Base-by-base conservation (phyloP, 2,888 invertebrate genomes). In the Calliphora vomitoria region DNA sequence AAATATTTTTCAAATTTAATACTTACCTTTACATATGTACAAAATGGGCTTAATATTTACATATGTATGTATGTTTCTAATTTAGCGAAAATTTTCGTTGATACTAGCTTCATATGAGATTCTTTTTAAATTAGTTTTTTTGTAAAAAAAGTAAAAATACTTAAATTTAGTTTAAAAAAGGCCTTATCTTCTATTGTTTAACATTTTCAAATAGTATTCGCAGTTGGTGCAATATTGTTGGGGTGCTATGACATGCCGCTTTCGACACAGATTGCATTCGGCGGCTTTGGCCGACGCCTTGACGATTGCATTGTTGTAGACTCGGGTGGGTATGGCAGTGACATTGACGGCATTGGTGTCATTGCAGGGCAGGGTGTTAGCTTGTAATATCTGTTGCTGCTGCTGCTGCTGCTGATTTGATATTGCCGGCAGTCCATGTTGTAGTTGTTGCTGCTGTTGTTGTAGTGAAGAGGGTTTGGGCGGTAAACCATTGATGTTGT, bases 211-310 rank as follows among this genome's bases (percentile, higher is more conserved):
- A 92, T 98, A 98, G 94, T 97, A 98, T 92, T 98, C 97, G 94
- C 98, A 98, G 94, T 98, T 98, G 72, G 96, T 95, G 94, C 98
- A 98, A 92, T 98, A 98, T 90, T 96, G 95, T 50, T 96, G 96
- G 15, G 97, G 97, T 18, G 96, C 95, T 71, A 95, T 95, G 20
- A 98, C 96, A 88, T 96, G 95, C 91, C 97, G 97, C 93, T 98
- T 98, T 83, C 97, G 95, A 94, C 98, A 98, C 90, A 98, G 95
- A 94, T 97, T 97, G 93, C 98, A 98, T 85, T 96, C 96, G 11
- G 95, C 94, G 84, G 96, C 96, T 90, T 96, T 95, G 25, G 94
- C 94, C 25, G 93, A 93, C 84, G 93, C 94, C 90, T 94, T 94
- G 3, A 94, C 93, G 71, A 94, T 94, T 89, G 94, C 93, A 89